Base-by-base conservation (phyloP, 1,140 invertebrate species). In the Pseudomyrmex concolor region DNA sequence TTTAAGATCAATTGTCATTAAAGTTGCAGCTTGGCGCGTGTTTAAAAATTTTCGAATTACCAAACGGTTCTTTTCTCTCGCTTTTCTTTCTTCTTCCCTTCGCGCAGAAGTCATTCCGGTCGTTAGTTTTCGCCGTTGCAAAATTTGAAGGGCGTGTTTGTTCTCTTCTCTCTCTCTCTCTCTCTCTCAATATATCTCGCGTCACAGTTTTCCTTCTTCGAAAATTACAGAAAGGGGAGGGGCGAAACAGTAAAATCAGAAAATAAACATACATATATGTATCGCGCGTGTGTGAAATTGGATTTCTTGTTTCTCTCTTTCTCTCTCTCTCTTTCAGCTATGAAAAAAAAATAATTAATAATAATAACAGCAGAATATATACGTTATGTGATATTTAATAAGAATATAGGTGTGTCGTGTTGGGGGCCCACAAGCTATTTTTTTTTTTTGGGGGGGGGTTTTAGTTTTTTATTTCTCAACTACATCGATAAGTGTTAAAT, bases 311-410 rank as follows among this genome's bases (percentile, higher is more conserved):
- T 84, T 66, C 86, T 85, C 64, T 91, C 91, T 68, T n/a, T n/a
- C 89, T 34, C 34, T 84, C 85, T 84, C 73, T 66, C 86, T 85
- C 64, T 91, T 91, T 70, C 89, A 91, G 87, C 91, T 93, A 93
- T 90, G 89, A 93, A 88, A 93, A 94, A 59, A 19, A 55, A 34
- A 3, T 25, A 25, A 25, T 25, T 17, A 57, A 60, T 59, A 60
- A 60, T 60, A 60, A 93, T 90, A 93, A 93, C 93, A 91, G 90
- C 90, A 88, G 88, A 92, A 92, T 93, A 93, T 34, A 34, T 91
- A 93, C 85, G 87, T 94, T 93, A 93, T 91, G 89, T 92, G 90
- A 92, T 93, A 94, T 93, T 92, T 93, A 92, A 90, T 93, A 92
- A 92, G 89, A 92, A 93, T 92, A 94, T 91, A 91, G 89, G 63